A percentile compares a stretch with the other conserved stretches of the same genome.
Conservation (phyloP, 2,888 invertebrate species). For the Lochmaea capreae region DNA sequence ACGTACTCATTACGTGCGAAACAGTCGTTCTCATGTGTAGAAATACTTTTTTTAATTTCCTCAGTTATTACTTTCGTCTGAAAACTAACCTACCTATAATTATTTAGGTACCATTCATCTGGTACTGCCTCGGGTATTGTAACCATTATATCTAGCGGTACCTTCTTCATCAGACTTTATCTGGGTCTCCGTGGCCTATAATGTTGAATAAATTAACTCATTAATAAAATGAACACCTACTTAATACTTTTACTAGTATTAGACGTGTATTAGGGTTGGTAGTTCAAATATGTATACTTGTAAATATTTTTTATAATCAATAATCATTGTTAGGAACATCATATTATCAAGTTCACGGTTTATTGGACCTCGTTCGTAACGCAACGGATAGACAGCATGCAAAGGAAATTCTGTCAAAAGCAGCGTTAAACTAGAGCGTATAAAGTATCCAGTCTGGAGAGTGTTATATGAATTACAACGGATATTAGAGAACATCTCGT, state of each 20-base stretch:
- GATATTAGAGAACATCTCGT: too few relatives aligned
- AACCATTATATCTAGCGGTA: constrained; percentile 46
- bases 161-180: constrained; percentile 40
- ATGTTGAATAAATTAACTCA: constrained; percentile 38
- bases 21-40: constrained; percentile 15
- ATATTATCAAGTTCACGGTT: background rate
- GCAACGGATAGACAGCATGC: background rate
- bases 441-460: too few relatives aligned
- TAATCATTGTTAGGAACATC: background rate
- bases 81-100: constrained; percentile 41
- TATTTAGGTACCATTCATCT: constrained; percentile 38
- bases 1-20: background rate
- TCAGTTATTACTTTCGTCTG: constrained; percentile 36
- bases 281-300: background rate
- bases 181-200: constrained; percentile 38
- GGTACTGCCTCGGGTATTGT: constrained; percentile 37
- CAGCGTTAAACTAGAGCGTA: too few relatives aligned
- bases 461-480: too few relatives aligned
- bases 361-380: background rate
- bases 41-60: constrained; percentile 20
- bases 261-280: background rate
- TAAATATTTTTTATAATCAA: background rate
- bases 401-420: too few relatives aligned
- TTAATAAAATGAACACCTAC: constrained; percentile 33
- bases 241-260: constrained; percentile 15